Conservation (phyloP, 2,797 vertebrate species). For the Chiloscyllium punctatum region DNA sequence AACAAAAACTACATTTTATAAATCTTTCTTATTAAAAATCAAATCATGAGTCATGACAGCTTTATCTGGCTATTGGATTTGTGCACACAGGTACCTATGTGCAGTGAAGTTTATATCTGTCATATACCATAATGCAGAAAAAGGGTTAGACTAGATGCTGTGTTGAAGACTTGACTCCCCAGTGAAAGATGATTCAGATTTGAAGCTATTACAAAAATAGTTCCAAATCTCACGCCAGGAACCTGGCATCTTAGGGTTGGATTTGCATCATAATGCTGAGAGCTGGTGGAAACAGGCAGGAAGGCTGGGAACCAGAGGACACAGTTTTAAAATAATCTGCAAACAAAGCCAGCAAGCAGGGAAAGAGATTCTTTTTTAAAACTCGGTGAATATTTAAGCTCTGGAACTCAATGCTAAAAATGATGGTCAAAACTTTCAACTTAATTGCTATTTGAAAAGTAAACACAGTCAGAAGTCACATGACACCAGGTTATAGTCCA, state of each 20-base stretch:
- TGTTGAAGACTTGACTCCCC: not conserved
- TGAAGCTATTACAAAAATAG: not conserved
- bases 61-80: not conserved
- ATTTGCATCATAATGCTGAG: not conserved
- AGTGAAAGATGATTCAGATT: not conserved
- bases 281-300: not conserved
- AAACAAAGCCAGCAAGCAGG: not conserved
- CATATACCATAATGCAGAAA: not conserved
- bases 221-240: not conserved
- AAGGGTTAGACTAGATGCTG: not conserved
- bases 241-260: not conserved
- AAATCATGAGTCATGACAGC: not conserved
- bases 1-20: not conserved
- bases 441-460: not conserved
- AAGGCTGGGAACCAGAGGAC: not conserved
- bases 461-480: too few relatives aligned
- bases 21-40: not conserved
- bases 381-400: not conserved
- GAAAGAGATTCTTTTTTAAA: not conserved
- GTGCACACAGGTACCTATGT: not conserved
- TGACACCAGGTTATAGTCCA: too few relatives aligned
- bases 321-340: not conserved
- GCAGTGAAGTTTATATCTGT: not conserved
- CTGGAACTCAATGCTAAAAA: too few relatives aligned
- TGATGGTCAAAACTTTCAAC: not conserved